Base-by-base conservation (phyloP, 92 coral and sea anemone genomes). In the Heteractis magnifica region DNA sequence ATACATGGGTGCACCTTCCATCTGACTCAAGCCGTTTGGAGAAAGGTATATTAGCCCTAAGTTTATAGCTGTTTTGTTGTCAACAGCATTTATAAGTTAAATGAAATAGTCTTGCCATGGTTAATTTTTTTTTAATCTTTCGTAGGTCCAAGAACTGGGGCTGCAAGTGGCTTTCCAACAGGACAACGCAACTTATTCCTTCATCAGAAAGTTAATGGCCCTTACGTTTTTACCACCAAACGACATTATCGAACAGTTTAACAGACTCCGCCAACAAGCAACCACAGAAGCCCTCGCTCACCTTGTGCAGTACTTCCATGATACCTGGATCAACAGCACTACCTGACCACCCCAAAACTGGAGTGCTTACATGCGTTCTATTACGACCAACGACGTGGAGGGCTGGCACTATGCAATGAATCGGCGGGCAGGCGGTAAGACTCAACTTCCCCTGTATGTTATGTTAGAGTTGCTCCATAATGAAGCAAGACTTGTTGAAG, bases 351-450 rank as follows among this genome's bases (percentile, higher is more conserved):
- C 87, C 0, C n/a, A 20, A n/a, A 71, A 82, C 59, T 82, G 90
- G 90, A 75, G 82, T 75, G 75, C 82, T 23, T 86, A 76, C 77
- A 34, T 16, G 13, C 77, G 71, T 56, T 65, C 83, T 5, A 77
- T 87, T 60, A 49, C 75, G 26, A 87, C 90, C 0, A 87, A 87
- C 60, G 90, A 87, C 49, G 65, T 82, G 0, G 83, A 87, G 71
- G 90, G 87, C 13, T 87, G 86, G 87, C 83, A 87, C 60, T 62
- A 87, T 64, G 86, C 86, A 6, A 86, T 86, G 9, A 81, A 86
- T 81, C 62, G 75, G n/a, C 52, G 77, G 44, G 89, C 89, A 10
- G 77, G 88, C 8, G 83, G 88, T 14, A 77, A 73, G 23, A 50
- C 78, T 44, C 34, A 70, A 3, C 78, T 85, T 51, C 79, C 84